Percentiles rank a stretch among this genome's conserved stretches.
phyloP scores from a whole-genome alignment of 2,888 invertebrate species.

The Rutpela maculata region DNA sequence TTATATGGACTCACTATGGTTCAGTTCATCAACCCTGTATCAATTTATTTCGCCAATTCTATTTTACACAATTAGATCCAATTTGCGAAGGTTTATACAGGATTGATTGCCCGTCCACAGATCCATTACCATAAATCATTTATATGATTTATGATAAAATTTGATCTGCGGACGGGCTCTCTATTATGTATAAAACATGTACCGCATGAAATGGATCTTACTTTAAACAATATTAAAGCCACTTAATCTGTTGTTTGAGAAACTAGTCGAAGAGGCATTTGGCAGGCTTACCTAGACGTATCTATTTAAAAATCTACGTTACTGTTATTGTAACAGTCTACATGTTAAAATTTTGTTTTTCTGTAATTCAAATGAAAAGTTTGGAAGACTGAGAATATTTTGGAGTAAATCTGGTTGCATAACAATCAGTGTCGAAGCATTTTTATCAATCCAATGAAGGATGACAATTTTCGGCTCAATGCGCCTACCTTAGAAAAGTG shows the following conservation, averaged over 20 bases:
- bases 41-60: background rate
- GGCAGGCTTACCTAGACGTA: no score
- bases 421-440: no score
- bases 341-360: no score
- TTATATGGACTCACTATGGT: no score
- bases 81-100: slow-evolving; percentile 3
- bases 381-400: no score
- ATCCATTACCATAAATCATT: slow-evolving; percentile 7
- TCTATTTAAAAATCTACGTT: background rate
- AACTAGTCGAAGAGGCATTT: background rate
- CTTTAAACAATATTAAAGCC: background rate
- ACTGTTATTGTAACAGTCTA: no score
- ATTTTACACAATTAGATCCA: slow-evolving; percentile 4
- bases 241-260: background rate
- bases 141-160: slow-evolving; percentile 7
- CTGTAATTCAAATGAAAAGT: no score
- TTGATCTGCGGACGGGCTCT: background rate
- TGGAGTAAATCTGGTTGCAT: no score
- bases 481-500: no score
- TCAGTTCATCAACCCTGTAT: background rate
- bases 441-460: no score
- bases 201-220: background rate
- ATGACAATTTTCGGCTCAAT: no score
- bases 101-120: slow-evolving; percentile 4
- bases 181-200: background rate